Evolutionary conservation across 1,140 invertebrate species (phyloP).

Genomic region (Ceratoteleas bidentatus): DNA sequence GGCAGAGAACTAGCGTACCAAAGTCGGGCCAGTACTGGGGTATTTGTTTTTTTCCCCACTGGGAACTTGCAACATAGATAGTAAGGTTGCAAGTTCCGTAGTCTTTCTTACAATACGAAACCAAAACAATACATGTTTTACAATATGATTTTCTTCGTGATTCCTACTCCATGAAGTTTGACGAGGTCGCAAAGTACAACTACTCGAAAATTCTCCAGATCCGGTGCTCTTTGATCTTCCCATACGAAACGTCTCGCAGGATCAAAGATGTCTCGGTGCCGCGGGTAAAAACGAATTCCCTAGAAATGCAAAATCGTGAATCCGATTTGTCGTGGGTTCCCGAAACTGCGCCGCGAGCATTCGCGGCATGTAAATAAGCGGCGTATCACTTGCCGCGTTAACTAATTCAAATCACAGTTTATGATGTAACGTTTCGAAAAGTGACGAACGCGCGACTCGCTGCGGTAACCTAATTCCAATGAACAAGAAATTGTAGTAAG

Average conservation of each 20-base stretch:
- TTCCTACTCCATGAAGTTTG: no score
- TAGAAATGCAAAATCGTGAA: not conserved
- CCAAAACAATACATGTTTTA: no score
- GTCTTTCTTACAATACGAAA: no score
- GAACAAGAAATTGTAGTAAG: conserved; percentile 53
- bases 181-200: no score
- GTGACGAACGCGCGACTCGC: conserved; percentile 26
- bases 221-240: not conserved
- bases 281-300: not conserved
- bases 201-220: no score
- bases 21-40: no score
- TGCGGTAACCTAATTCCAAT: conserved; percentile 58
- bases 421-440: conserved; percentile 45
- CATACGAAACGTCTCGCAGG: not conserved
- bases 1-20: no score
- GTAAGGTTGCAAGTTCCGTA: no score
- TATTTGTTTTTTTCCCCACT: no score
- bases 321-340: conserved; percentile 8
- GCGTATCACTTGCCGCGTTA: conserved; percentile 41
- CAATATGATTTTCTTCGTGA: no score
- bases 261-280: not conserved
- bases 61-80: no score
- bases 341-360: not conserved
- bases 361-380: conserved; percentile 38
- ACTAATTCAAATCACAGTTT: conserved; percentile 55